Percentiles rank a stretch among this genome's conserved stretches.
Conservation (phyloP, 2,888 invertebrate species). For the Diachrysia chrysitis region DNA sequence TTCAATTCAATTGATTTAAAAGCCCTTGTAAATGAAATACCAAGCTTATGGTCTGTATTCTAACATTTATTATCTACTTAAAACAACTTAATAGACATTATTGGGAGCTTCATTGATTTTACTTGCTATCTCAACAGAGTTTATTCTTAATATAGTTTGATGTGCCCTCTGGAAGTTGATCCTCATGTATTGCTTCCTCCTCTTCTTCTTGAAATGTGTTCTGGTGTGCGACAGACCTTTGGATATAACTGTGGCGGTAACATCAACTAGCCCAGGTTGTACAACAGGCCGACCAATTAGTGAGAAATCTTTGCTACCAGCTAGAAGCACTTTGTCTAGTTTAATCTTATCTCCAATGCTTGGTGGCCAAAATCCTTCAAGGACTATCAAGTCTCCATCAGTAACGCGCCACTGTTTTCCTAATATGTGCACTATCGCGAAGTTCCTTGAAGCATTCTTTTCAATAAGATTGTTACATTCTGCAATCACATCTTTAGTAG, state of each 20-base stretch:
- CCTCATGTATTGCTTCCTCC: constrained; percentile 93
- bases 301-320: constrained; percentile 94
- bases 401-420: constrained; percentile 96
- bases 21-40: constrained; percentile 30
- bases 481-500: constrained; percentile 87
- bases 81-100: constrained; percentile 72
- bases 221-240: constrained; percentile 95
- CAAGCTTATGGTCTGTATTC: constrained; percentile 36
- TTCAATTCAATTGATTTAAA: background rate
- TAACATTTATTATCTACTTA: constrained; percentile 65
- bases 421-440: constrained; percentile 94
- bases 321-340: constrained; percentile 95
- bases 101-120: constrained; percentile 85
- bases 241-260: constrained; percentile 95
- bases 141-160: constrained; percentile 93
- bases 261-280: constrained; percentile 91
- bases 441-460: constrained; percentile 90
- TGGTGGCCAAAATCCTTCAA: constrained; percentile 96
- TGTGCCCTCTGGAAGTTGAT: constrained; percentile 92
- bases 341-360: constrained; percentile 93
- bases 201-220: constrained; percentile 93
- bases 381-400: constrained; percentile 94
- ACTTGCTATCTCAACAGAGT: constrained; percentile 90
- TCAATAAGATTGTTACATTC: constrained; percentile 91
- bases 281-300: constrained; percentile 94